These are phyloP conservation scores for Scaptomyza parva DNA, from an alignment of 2,888 invertebrate genomes.

Conservation along the genomic window DNA sequence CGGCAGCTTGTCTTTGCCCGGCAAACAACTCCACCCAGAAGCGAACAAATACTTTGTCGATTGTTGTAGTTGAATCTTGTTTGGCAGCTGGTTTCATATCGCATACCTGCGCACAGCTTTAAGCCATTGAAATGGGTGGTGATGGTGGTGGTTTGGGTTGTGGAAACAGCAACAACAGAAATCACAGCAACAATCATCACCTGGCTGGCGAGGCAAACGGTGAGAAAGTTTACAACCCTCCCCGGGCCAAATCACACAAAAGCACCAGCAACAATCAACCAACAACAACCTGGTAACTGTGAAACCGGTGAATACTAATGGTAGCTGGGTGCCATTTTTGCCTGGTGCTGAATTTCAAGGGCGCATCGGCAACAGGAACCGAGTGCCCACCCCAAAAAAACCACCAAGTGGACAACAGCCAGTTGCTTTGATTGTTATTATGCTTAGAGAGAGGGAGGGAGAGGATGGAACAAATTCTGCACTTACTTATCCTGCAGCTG, in stretches of 20 bases:
- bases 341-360: slow-evolving; percentile 65
- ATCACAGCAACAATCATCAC: slow-evolving; percentile 47
- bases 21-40: slow-evolving; percentile 12
- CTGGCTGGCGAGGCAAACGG: slow-evolving; percentile 36
- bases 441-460: neutral
- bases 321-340: slow-evolving; percentile 27
- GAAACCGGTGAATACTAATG: slow-evolving; percentile 34
- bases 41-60: slow-evolving; percentile 8
- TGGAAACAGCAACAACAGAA: slow-evolving; percentile 62
- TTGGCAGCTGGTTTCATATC: slow-evolving; percentile 69
- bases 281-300: slow-evolving; percentile 57
- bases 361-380: slow-evolving; percentile 53
- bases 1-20: slow-evolving; percentile 11
- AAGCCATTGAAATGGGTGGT: slow-evolving; percentile 43
- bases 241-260: slow-evolving; percentile 59
- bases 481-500: slow-evolving; percentile 67
- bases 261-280: slow-evolving; percentile 69
- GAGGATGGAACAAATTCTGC: neutral
- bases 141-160: slow-evolving; percentile 41
- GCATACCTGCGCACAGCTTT: slow-evolving; percentile 77
- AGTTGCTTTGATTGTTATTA: slow-evolving; percentile 49
- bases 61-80: slow-evolving; percentile 32
- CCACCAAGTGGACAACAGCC: slow-evolving; percentile 57
- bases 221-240: slow-evolving; percentile 69
- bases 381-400: slow-evolving; percentile 46